A percentile compares a stretch with the other conserved stretches of the same genome.
Evolutionary conservation across 1,140 invertebrate species (phyloP).

Genomic region (Drosophila lacertosa): DNA sequence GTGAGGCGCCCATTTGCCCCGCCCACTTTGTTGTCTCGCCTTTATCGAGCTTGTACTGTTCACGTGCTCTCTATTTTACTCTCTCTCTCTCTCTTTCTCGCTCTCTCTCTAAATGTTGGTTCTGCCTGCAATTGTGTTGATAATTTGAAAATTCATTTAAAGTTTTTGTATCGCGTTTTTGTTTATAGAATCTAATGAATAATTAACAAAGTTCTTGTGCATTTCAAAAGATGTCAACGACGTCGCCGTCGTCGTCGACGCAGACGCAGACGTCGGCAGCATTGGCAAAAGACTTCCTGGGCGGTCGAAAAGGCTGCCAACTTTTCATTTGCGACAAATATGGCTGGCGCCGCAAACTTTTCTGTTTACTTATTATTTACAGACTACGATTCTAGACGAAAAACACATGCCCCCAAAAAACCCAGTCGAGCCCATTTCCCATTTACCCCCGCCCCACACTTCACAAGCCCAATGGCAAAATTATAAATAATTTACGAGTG

Average conservation of each 20-base stretch:
- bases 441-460: neutral
- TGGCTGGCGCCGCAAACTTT: slow-evolving; percentile 73
- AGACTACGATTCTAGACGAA: slow-evolving; percentile 55
- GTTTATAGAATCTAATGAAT: slow-evolving; percentile 83
- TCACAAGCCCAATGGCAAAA: slow-evolving; percentile 33
- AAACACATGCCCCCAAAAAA: slow-evolving; percentile 3
- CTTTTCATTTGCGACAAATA: slow-evolving; percentile 81
- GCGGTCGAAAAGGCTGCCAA: slow-evolving; percentile 62
- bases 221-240: slow-evolving; percentile 78
- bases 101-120: slow-evolving; percentile 46
- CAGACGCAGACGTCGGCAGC: slow-evolving; percentile 8
- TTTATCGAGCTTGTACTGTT: slow-evolving; percentile 56
- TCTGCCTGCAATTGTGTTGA: slow-evolving; percentile 82
- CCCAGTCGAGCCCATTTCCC: neutral
- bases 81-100: slow-evolving; percentile 25
- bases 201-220: slow-evolving; percentile 82
- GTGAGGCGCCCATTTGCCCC: slow-evolving; percentile 32
- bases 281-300: slow-evolving; percentile 52
- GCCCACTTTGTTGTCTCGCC: slow-evolving; percentile 7
- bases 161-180: slow-evolving; percentile 83
- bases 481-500: slow-evolving; percentile 70
- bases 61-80: slow-evolving; percentile 37
- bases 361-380: slow-evolving; percentile 81
- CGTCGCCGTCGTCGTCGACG: slow-evolving; percentile 16
- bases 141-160: slow-evolving; percentile 83